phyloP scores from a whole-genome alignment of 2,888 invertebrate genomes.

The Pristionchus exspectatus region DNA sequence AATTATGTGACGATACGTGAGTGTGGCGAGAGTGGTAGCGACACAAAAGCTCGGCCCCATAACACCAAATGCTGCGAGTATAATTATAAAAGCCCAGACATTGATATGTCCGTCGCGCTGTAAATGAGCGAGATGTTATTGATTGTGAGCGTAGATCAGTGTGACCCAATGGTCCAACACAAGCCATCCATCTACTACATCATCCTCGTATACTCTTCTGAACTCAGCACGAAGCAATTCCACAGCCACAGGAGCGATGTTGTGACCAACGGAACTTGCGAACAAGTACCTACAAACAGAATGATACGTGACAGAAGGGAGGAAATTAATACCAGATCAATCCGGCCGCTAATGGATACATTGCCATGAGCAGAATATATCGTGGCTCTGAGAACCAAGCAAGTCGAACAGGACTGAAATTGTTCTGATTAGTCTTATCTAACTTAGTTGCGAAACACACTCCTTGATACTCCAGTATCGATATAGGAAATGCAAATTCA shows the following conservation, averaged over 20 bases:
- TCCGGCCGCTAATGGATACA: not conserved
- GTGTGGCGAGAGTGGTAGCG: not conserved
- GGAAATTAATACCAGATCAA: not conserved
- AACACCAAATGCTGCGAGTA: not conserved
- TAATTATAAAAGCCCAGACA: not conserved
- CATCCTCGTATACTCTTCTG: not conserved
- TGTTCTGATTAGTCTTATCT: no score
- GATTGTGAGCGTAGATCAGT: not conserved
- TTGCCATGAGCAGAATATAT: not conserved
- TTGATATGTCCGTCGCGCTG: slow-evolving; percentile 8
- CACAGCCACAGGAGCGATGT: not conserved
- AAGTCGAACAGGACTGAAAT: not conserved
- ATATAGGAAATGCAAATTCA: slow-evolving; percentile 13
- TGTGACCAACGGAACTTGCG: not conserved
- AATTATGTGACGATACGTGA: not conserved
- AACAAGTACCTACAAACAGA: not conserved
- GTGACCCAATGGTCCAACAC: slow-evolving; percentile 5
- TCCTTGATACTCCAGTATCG: not conserved
- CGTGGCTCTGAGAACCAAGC: not conserved
- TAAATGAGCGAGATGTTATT: not conserved
- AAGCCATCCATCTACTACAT: not conserved
- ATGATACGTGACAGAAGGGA: not conserved
- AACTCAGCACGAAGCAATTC: not conserved
- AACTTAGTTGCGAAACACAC: not conserved
- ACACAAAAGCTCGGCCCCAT: not conserved